These are phyloP conservation scores for Stichodactyla helianthus DNA, from an alignment of 64 coral and sea anemone species.

Conservation along the genomic window DNA sequence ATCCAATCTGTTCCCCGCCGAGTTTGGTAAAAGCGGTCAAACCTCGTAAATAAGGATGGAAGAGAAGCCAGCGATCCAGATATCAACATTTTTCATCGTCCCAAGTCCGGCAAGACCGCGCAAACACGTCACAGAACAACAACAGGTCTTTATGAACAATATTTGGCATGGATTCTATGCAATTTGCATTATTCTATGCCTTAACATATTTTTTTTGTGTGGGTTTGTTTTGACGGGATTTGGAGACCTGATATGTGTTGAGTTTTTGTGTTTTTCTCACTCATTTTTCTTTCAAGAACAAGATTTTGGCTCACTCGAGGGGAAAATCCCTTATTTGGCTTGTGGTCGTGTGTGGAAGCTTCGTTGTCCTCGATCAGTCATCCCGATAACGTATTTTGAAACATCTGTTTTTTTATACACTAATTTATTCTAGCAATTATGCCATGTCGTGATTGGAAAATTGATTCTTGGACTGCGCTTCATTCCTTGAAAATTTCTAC, in stretches of 20 bases:
- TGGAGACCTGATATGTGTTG: not conserved
- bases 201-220: not conserved
- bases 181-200: not conserved
- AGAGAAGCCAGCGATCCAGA: not conserved
- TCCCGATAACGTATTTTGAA: not conserved
- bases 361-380: not conserved
- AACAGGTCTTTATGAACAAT: not conserved
- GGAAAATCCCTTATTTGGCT: not conserved
- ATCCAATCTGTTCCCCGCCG: not conserved
- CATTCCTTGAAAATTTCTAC: not conserved
- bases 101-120: not conserved
- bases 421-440: conserved; percentile 22
- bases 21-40: not conserved
- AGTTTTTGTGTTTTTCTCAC: not conserved
- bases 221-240: conserved; percentile 1
- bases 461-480: not conserved
- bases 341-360: conserved; percentile 4
- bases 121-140: not conserved
- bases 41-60: not conserved
- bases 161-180: not conserved
- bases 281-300: not conserved
- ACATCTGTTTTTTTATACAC: conserved; percentile 21
- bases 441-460: not conserved
- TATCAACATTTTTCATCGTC: not conserved
- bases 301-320: no score